These are phyloP conservation scores for Drosophila chauvacae DNA, from an alignment of 1,140 invertebrate species.

Conservation along the genomic window DNA sequence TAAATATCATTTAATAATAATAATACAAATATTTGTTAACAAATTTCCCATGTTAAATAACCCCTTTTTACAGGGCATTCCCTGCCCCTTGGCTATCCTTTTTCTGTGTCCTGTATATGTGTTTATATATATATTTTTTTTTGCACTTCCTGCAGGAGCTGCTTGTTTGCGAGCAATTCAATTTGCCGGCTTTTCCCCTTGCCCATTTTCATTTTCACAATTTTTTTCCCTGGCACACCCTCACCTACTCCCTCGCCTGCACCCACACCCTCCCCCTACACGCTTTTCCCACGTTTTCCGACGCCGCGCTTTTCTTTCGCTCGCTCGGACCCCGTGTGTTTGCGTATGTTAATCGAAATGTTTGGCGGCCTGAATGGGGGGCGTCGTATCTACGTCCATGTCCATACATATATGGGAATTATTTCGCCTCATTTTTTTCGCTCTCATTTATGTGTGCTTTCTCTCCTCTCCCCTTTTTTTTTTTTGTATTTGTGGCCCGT, in stretches of 20 bases:
- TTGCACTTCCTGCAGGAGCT: conserved; percentile 47
- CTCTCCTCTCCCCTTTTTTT: not conserved
- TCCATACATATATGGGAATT: conserved; percentile 16
- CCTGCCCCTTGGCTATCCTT: not conserved
- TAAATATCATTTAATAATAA: not conserved
- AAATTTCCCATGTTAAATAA: not conserved
- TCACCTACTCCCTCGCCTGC: conserved; percentile 6
- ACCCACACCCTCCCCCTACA: not conserved
- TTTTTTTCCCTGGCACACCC: conserved; percentile 15
- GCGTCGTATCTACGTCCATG: conserved; percentile 40
- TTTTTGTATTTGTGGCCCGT: conserved; percentile 29
- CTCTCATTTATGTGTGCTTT: not conserved
- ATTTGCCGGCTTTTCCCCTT: conserved; percentile 50
- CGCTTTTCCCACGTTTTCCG: conserved; percentile 12
- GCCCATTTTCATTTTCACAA: conserved; percentile 11
- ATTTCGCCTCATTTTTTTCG: conserved; percentile 33
- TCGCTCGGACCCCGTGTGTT: conserved; percentile 25
- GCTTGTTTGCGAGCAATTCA: conserved; percentile 73
- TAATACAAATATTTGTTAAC: not conserved
- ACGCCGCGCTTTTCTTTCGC: conserved; percentile 7
- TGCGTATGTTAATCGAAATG: conserved; percentile 82
- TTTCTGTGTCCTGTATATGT: not conserved
- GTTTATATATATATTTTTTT: conserved; percentile 23
- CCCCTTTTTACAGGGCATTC: not conserved
- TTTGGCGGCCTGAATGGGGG: conserved; percentile 59